Base-by-base conservation (phyloP, 2,888 invertebrate genomes). In the Aspidapion aeneum region DNA sequence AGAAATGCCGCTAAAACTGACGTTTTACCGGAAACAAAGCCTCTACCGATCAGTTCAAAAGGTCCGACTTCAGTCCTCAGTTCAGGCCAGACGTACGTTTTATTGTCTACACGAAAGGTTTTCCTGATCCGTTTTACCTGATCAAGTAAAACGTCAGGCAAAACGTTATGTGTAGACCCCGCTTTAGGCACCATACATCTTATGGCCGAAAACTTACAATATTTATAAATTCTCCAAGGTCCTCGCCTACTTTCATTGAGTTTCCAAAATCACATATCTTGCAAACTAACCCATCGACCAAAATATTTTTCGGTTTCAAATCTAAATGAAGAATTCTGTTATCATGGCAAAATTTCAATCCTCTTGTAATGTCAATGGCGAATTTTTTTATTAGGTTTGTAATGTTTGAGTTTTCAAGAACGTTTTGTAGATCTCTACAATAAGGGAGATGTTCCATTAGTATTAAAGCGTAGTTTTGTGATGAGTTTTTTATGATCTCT, bases 251-350 rank as follows among this genome's bases (percentile, higher is more conserved):
- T 52, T 63, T 69, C 1, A 71, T 50, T 16, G 78, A 79, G 70
- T 76, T 79, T 57, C 79, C 79, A 72, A 79, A 79, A 74, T 79
- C 79, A 57, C 79, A 79, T 49, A 79, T 69, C 72, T 78, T 79
- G 62, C 78, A 78, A 20, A 68, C 57, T 35, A 21, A 58, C 7
- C 69, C 66, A 21, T 70, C 66, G n/a, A 71, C 70, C 62, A 80
- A 65, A 61, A 80, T 69, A 68, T 80, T 80, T 56, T 71, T 73
- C 17, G 79, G 79, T 67, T 80, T 80, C 21, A 80, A 59, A 71
- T 80, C 79, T 67, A 80, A 73, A 71, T 80, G 79, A 16, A 79
- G 62, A 21, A 79, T 64, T 5, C 69, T 64, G 48, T 75, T 74
- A 21, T 68, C 57, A 58, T 80, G 79, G 60, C 78, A 77, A 64